These are phyloP conservation scores for Hippocampus comes DNA, from an alignment of 2,113 vertebrate genomes.

Conservation along the genomic window DNA sequence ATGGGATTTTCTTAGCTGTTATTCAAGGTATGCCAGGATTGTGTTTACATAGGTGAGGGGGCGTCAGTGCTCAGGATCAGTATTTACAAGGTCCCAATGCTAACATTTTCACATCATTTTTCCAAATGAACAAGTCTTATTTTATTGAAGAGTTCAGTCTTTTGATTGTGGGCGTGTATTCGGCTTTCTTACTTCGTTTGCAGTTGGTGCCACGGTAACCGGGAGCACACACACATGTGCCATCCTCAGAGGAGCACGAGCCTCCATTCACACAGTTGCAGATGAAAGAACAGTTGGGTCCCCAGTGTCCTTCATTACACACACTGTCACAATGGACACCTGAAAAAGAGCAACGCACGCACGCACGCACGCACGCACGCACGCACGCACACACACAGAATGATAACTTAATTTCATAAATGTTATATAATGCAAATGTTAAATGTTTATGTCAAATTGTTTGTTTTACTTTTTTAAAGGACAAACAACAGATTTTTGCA, in stretches of 20 bases:
- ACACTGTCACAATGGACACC: slow-evolving; percentile 84
- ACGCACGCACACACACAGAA: too few relatives aligned
- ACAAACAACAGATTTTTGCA: too few relatives aligned
- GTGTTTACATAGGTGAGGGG: background rate
- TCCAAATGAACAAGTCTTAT: background rate
- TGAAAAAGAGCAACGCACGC: slow-evolving; percentile 45
- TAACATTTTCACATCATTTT: background rate
- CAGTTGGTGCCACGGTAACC: slow-evolving; percentile 85
- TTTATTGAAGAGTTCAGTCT: background rate
- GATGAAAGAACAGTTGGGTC: slow-evolving; percentile 85
- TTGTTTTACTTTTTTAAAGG: too few relatives aligned
- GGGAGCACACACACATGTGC: slow-evolving; percentile 82
- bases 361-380: slow-evolving; percentile 11
- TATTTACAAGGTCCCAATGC: too few relatives aligned
- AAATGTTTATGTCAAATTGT: too few relatives aligned
- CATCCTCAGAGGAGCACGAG: slow-evolving; percentile 86
- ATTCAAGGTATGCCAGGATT: background rate
- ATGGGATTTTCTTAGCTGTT: background rate
- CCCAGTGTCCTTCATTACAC: slow-evolving; percentile 83
- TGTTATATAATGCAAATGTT: too few relatives aligned
- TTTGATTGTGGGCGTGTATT: background rate
- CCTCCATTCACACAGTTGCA: slow-evolving; percentile 88
- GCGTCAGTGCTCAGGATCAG: background rate
- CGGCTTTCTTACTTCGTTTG: slow-evolving; percentile 79
- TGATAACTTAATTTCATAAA: too few relatives aligned